Percentiles rank a stretch among this genome's conserved stretches.
These are phyloP conservation scores for Drusus annulatus DNA, from an alignment of 1,140 invertebrate species.

Conservation along the genomic window DNA sequence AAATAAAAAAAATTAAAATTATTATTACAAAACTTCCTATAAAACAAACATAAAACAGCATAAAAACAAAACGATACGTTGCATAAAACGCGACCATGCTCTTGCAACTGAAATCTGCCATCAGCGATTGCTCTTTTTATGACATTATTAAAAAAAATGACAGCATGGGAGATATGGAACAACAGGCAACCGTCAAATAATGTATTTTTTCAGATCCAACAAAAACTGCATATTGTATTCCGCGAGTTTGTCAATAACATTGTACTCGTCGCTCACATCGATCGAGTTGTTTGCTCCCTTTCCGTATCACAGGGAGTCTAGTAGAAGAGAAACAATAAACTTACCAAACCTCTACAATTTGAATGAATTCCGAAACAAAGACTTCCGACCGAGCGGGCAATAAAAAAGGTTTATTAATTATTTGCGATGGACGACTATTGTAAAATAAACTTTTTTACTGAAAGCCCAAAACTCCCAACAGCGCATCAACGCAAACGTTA, in stretches of 20 bases:
- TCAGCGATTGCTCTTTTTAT: no score
- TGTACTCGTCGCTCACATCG: neutral
- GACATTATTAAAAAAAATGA: no score
- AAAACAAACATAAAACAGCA: no score
- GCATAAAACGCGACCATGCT: no score
- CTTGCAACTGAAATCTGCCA: no score
- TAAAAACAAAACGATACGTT: no score
- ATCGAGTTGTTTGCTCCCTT: neutral
- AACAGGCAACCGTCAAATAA: no score
- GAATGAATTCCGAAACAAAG: slow-evolving; percentile 6
- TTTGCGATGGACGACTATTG: neutral
- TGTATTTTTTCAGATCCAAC: no score
- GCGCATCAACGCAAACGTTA: no score
- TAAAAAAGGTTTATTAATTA: slow-evolving; percentile 31
- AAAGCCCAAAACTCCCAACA: neutral
- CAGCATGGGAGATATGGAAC: no score
- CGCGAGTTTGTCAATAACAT: neutral
- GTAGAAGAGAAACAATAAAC: slow-evolving; percentile 13
- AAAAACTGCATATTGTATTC: neutral
- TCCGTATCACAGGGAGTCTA: neutral
- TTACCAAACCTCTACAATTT: neutral
- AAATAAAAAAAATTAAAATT: no score
- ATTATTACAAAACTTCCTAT: no score
- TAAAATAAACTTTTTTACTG: slow-evolving; percentile 13
- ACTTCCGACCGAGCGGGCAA: slow-evolving; percentile 17